Base-by-base conservation (phyloP, 2,797 vertebrate genomes). In the Pterois miles region DNA sequence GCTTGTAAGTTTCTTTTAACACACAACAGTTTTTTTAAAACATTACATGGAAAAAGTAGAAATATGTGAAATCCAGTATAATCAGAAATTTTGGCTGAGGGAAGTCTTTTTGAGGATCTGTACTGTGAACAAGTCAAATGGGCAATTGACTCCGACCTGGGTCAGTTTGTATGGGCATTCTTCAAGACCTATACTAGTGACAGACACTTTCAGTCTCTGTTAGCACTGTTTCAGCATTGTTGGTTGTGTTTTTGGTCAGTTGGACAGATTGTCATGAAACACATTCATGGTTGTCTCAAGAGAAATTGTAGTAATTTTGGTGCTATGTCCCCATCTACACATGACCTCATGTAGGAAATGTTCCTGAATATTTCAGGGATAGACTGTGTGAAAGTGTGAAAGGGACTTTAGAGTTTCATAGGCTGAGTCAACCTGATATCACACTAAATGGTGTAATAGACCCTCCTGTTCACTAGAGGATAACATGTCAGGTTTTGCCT, bases 401-500 rank as follows among this genome's bases (percentile, higher is more conserved):
- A 46, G 43, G 16, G 43, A 18, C 43, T 20, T 46, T 8, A 46
- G 7, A 46, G 43, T 46, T 46, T 46, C 43, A 46, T 46, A 46
- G 0, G 43, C 43, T 20, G 43, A 20, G 3, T 46, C 43, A 46
- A 46, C 43, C 43, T 8, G 7, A 9, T 46, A 46, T 46, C 43
- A 46, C 43, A 46, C 18, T 8, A 46, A 46, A 46, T 16, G 16
- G 18, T 46, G 43, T 46, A 46, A 46, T 46, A 46, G 43, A 46
- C 43, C 43, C 43, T 46, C 8, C 43, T 46, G 43, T 46, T 18
- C 18, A 46, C 43, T 3, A 46, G 43, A 46, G 16, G 18, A 46
- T 46, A 46, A 18, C 0, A 0, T 46, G 43, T 46, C 0, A 46
- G 43, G 3, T 20, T 46, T 46, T 46, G 8, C 33, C 33, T 10